phyloP scores from a whole-genome alignment of 2,797 vertebrate genomes.

The Telmatherina bonti region DNA sequence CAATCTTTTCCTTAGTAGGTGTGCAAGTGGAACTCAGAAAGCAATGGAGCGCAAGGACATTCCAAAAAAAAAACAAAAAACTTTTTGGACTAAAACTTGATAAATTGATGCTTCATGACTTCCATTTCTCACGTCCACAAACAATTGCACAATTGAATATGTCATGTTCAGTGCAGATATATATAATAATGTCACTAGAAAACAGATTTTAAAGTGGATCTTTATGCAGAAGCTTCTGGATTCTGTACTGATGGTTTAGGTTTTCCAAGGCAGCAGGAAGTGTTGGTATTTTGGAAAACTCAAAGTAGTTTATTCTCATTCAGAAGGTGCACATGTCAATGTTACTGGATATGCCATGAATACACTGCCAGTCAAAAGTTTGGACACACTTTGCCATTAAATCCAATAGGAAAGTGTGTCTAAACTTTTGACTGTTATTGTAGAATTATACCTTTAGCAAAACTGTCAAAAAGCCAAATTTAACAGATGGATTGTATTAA shows the following conservation, averaged over 20 bases:
- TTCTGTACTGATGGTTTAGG: conserved; percentile 16
- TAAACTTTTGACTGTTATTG: too few species aligned
- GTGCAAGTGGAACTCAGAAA: neutral
- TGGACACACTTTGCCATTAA: too few species aligned
- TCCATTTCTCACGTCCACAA: neutral
- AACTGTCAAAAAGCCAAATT: neutral
- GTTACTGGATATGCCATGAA: too few species aligned
- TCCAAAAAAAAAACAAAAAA: too few species aligned
- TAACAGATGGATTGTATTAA: neutral
- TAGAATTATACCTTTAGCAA: too few species aligned
- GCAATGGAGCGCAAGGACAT: too few species aligned
- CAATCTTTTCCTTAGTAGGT: neutral
- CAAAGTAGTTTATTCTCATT: neutral
- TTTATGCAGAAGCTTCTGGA: conserved; percentile 13
- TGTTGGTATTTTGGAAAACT: conserved; percentile 25
- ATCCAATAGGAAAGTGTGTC: too few species aligned
- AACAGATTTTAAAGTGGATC: conserved; percentile 13
- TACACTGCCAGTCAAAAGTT: too few species aligned
- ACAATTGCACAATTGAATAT: too few species aligned
- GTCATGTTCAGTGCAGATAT: neutral
- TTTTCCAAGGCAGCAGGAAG: conserved; percentile 58
- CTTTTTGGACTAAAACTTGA: too few species aligned
- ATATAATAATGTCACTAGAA: conserved; percentile 5
- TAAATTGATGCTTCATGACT: too few species aligned
- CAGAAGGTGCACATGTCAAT: too few species aligned